A percentile compares a stretch with the other conserved stretches of the same genome.
These are phyloP conservation scores for Himalopsyche japonica DNA, from an alignment of 2,888 invertebrate species.

Conservation along the genomic window DNA sequence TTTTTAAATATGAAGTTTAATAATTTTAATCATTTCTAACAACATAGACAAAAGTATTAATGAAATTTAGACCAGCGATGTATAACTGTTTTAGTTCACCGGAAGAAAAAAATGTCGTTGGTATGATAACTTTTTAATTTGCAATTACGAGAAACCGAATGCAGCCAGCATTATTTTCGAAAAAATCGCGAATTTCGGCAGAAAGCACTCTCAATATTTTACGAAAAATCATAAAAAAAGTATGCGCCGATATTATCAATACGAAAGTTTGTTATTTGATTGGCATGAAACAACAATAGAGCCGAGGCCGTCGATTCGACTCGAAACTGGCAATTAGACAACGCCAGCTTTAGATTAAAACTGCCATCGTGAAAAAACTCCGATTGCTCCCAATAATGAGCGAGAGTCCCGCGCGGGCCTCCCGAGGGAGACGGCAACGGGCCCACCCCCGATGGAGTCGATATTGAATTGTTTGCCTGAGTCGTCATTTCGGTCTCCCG, in stretches of 20 bases:
- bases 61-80: too few species aligned
- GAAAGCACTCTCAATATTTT: not conserved
- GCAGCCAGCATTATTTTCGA: not conserved
- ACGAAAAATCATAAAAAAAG: not conserved
- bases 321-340: constrained; percentile 31
- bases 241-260: not conserved
- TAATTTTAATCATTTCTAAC: too few species aligned
- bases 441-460: constrained; percentile 20
- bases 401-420: constrained; percentile 18
- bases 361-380: constrained; percentile 33
- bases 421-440: not conserved
- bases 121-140: too few species aligned
- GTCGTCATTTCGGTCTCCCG: constrained; percentile 41
- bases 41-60: too few species aligned
- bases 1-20: too few species aligned
- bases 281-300: constrained; percentile 2
- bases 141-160: too few species aligned
- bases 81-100: too few species aligned
- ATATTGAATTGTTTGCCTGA: constrained; percentile 40
- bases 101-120: too few species aligned
- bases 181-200: not conserved
- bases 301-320: not conserved
- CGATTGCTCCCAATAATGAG: constrained; percentile 38
- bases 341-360: constrained; percentile 31
- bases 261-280: not conserved